A percentile compares a stretch with the other conserved stretches of the same genome.
phyloP scores from a whole-genome alignment of 2,797 vertebrate genomes.

The Epinephelus coioides region DNA sequence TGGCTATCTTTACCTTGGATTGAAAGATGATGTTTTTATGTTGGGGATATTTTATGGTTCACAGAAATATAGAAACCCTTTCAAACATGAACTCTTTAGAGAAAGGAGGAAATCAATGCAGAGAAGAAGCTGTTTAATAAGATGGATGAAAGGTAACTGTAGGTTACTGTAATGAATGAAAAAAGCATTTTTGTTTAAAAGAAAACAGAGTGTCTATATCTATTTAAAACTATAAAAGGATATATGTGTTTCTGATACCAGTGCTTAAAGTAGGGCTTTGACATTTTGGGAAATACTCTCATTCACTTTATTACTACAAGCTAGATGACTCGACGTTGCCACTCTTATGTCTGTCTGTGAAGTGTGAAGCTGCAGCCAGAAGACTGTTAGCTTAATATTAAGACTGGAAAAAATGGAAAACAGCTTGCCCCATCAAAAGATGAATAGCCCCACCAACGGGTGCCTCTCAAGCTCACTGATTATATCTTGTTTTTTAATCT shows the following conservation, averaged over 20 bases:
- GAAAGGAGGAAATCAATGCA: slow-evolving; percentile 19
- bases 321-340: not conserved
- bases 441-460: not conserved
- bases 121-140: slow-evolving; percentile 22
- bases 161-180: not conserved
- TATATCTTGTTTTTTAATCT: slow-evolving; percentile 3
- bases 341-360: too few species aligned
- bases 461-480: not conserved
- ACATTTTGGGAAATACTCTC: not conserved
- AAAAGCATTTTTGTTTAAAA: not conserved
- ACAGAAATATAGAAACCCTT: slow-evolving; percentile 7
- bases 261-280: not conserved
- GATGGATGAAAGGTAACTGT: not conserved
- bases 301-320: too few species aligned
- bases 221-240: not conserved
- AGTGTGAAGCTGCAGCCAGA: not conserved
- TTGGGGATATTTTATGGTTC: slow-evolving; percentile 1
- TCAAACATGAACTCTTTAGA: slow-evolving; percentile 21
- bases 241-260: not conserved
- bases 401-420: not conserved
- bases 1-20: slow-evolving; percentile 5
- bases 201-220: not conserved
- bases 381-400: not conserved
- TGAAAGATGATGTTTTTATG: not conserved
- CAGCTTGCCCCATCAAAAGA: not conserved